These are phyloP conservation scores for Nannoperca australis DNA, from an alignment of 2,797 vertebrate species.

Conservation along the genomic window DNA sequence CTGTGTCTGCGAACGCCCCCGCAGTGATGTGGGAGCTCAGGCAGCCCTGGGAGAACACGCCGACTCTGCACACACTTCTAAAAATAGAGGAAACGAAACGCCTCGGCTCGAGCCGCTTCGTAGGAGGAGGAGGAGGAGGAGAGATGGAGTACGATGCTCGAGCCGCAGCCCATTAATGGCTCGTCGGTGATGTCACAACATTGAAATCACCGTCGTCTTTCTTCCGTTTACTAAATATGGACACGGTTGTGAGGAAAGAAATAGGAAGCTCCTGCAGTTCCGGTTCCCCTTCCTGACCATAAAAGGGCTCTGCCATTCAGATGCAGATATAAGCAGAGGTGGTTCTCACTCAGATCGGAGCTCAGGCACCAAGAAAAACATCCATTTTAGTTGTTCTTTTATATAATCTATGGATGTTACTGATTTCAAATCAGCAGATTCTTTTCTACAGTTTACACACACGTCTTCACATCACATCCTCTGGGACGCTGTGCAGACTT, in stretches of 20 bases:
- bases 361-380: constrained; percentile 17
- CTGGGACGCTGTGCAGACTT: no score
- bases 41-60: constrained; percentile 75
- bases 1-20: constrained; percentile 64
- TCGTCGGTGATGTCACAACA: constrained; percentile 76
- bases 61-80: constrained; percentile 68
- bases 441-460: neutral
- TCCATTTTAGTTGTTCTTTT: neutral
- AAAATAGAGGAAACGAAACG: constrained; percentile 81
- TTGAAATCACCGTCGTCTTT: constrained; percentile 53
- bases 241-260: constrained; percentile 22
- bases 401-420: neutral
- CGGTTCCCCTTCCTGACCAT: constrained; percentile 73
- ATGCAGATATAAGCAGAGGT: constrained; percentile 46
- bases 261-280: constrained; percentile 81
- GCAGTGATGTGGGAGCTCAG: constrained; percentile 71
- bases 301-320: constrained; percentile 62
- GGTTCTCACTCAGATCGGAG: constrained; percentile 5
- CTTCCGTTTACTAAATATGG: constrained; percentile 77
- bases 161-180: constrained; percentile 76
- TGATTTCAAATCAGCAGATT: neutral
- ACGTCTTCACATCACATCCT: neutral
- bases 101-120: constrained; percentile 54
- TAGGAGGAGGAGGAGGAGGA: constrained; percentile 39
- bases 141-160: constrained; percentile 36